Evolutionary conservation across 2,113 vertebrate species (phyloP), one percentile per base, ranked within the genome.

Genomic region (Mungos mungo): DNA sequence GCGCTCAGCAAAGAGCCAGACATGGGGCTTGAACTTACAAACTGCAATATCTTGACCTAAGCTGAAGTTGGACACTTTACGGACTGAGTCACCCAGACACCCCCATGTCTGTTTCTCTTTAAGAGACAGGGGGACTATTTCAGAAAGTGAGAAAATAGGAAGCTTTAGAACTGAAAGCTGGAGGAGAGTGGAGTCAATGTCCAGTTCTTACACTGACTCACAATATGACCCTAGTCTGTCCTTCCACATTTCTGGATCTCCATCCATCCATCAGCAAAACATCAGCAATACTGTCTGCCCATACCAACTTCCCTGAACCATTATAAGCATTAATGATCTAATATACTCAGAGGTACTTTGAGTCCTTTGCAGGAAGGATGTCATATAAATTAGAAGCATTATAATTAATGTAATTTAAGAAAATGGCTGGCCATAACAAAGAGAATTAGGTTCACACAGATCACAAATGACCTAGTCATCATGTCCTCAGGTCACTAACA

Each of bases 361-460:
- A 90, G 90, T 96, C 76, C 87, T 90, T 92, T 93, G 87, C 81
- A 96, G 21, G 72, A 96, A 96, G 93, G 50, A 91, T 88, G 90
- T 90, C 92, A 92, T 92, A 96, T 97, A 95, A 98, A 96, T 98
- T 95, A 96, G 63, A 96, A 60, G 60, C 76, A 94, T 87, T 60
- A 92, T 96, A 97, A 97, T 97, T 95, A 96, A 98, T 84, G 90
- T 96, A 97, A 97, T 90, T 95, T 92, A 93, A 94, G 87, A 90
- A 98, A 97, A 97, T 82, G 45, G 68, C 95, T 90, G 41, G 79
- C 65, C 65, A 84, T 93, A 93, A 76, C 87, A 87, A 47, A 81
- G 74, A 96, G 57, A 80, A 92, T 93, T 74, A 77, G 92, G 84
- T 84, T 96, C 94, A 72, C 33, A 31, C 1, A 7, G 97, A 81